These are phyloP conservation scores for Formicarius rufipectus DNA, from an alignment of 2,113 vertebrate genomes.

Conservation along the genomic window DNA sequence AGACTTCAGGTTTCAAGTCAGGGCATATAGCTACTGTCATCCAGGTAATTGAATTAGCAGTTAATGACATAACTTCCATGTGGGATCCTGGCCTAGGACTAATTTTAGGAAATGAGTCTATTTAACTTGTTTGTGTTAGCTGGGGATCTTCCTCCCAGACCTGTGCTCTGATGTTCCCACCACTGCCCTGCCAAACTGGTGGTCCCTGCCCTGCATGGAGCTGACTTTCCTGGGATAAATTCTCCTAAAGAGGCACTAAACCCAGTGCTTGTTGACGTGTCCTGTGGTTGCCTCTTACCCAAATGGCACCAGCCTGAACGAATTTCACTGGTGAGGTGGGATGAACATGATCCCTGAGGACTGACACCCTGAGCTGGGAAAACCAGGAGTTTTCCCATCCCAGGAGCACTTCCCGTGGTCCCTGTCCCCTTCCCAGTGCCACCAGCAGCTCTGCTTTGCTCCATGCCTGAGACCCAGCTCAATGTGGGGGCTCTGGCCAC, in stretches of 20 bases:
- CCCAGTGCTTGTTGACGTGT: accelerated
- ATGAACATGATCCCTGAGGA: accelerated
- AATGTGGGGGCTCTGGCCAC: neutral
- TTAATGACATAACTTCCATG: neutral
- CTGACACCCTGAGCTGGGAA: accelerated
- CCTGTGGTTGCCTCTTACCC: accelerated
- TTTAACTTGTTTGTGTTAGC: neutral
- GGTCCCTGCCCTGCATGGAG: neutral
- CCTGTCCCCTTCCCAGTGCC: neutral
- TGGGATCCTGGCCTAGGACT: neutral
- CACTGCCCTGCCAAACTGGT: accelerated
- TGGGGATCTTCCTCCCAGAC: neutral
- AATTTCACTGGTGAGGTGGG: neutral
- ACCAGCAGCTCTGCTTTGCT: neutral
- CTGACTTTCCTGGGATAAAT: neutral
- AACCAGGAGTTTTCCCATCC: neutral
- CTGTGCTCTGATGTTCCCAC: neutral
- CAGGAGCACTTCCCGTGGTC: accelerated
- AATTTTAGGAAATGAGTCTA: neutral
- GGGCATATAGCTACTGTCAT: neutral
- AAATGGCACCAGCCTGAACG: accelerated
- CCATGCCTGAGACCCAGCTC: neutral
- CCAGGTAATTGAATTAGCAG: neutral
- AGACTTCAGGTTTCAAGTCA: neutral
- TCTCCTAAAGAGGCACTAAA: neutral